A percentile compares a stretch with the other conserved stretches of the same genome.
phyloP scores from a whole-genome alignment of 2,113 vertebrate genomes.

The Pteruthius melanotis region DNA sequence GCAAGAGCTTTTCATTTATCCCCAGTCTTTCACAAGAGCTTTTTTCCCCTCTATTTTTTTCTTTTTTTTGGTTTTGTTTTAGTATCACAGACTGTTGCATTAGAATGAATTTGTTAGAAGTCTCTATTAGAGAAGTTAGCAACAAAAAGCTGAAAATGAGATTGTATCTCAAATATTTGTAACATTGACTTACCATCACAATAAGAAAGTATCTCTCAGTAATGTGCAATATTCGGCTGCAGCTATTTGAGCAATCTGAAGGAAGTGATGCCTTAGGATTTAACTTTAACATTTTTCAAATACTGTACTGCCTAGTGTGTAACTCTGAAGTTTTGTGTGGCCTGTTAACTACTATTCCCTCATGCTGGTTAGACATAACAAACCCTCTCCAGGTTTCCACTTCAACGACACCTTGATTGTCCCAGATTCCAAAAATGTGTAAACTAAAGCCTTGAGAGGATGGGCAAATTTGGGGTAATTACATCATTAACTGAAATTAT shows the following conservation, averaged over 20 bases:
- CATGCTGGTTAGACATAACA: background rate
- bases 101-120: background rate
- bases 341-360: background rate
- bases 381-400: background rate
- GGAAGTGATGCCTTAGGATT: background rate
- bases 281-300: background rate
- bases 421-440: background rate
- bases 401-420: background rate
- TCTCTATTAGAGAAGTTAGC: background rate
- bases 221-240: background rate
- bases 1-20: background rate
- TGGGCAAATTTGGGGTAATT: background rate
- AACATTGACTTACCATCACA: background rate
- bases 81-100: background rate
- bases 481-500: background rate
- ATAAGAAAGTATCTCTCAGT: background rate
- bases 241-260: background rate
- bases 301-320: background rate
- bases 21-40: background rate
- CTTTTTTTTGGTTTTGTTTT: background rate
- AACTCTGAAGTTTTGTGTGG: background rate
- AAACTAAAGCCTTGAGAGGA: background rate
- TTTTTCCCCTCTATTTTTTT: accelerated
- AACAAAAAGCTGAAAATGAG: background rate
- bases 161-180: background rate